Base-by-base conservation (phyloP, 2,888 invertebrate genomes). In the Andrena trimmerana region DNA sequence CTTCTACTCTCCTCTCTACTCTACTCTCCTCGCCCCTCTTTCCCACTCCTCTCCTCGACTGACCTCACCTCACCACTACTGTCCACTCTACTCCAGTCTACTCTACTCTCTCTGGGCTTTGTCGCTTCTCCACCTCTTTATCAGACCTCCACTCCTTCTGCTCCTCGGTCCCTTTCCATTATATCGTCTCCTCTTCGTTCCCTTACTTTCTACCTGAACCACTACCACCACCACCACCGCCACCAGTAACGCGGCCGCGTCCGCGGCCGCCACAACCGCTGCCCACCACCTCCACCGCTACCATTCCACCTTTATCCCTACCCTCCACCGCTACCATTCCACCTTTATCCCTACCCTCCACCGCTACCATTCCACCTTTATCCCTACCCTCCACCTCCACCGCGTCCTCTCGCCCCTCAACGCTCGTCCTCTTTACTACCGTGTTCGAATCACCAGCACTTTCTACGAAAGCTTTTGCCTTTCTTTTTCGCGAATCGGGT, bases 371-470 rank as follows among this genome's bases (percentile, higher is more conserved):
- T 20, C 54, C 54, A 24, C 54, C 20, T n/a, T 10, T 24, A 8
- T 24, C 54, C 7, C 54, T 8, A 10, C 24, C 24, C 10, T 54
- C 54, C 20, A 24, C 24, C 57, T 42, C 42, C 42, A 42, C 16
- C 42, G 42, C 50, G 13, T 48, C 59, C 42, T n/a, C 16, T 27
- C n/a, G 24, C n/a, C 33, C 65, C 48, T 42, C 42, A 2, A 42
- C 42, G 10, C 42, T 42, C 42, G 13, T 13, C 42, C 42, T 31
- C 20, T 57, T 36, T n/a, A 7, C 60, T 36, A 52, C 16, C 66
- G 29, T 27, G 63, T 65, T 80, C 65, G 65, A 69, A 70, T 70
- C 66, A 62, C 20, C 42, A 59, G 27, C 54, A 27, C 42, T 80
- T 48, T 29, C 31, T 29, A 48, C 16, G 24, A 71, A 80, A 67